Percentiles rank a stretch among this genome's conserved stretches.
phyloP scores from a whole-genome alignment of 2,888 invertebrate genomes.

The Stramonita haemastoma region DNA sequence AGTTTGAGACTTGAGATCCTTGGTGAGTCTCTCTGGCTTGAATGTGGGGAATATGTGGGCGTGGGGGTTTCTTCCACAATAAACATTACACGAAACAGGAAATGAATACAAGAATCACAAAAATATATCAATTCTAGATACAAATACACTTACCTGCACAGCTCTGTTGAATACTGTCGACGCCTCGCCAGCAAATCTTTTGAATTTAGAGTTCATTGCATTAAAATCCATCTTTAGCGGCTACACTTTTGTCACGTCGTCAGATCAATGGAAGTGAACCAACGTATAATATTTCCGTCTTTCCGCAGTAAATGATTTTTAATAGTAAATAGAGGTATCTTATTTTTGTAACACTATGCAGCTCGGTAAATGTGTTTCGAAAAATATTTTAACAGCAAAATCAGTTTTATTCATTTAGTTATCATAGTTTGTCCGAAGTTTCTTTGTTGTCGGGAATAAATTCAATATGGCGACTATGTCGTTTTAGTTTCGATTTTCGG shows the following conservation, averaged over 20 bases:
- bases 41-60: background rate
- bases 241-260: slow-evolving; percentile 54
- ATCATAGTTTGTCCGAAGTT: slow-evolving; percentile 32
- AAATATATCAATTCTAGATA: background rate
- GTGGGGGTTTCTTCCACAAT: background rate
- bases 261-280: slow-evolving; percentile 18
- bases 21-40: no score
- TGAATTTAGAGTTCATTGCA: slow-evolving; percentile 76
- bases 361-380: background rate
- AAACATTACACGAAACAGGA: background rate
- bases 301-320: slow-evolving; percentile 17
- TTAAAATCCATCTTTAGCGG: slow-evolving; percentile 64
- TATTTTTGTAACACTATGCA: background rate
- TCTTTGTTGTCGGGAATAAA: slow-evolving; percentile 63
- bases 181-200: slow-evolving; percentile 91
- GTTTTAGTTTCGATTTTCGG: no score
- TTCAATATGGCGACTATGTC: slow-evolving; percentile 63
- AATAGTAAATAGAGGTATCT: background rate
- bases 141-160: slow-evolving; percentile 84
- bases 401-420: background rate
- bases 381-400: background rate
- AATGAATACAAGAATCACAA: background rate
- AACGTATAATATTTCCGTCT: slow-evolving; percentile 32
- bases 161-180: slow-evolving; percentile 88
- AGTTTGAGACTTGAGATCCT: no score